Base-by-base conservation (phyloP, 2,888 invertebrate genomes). In the Agonopterix heracliana region DNA sequence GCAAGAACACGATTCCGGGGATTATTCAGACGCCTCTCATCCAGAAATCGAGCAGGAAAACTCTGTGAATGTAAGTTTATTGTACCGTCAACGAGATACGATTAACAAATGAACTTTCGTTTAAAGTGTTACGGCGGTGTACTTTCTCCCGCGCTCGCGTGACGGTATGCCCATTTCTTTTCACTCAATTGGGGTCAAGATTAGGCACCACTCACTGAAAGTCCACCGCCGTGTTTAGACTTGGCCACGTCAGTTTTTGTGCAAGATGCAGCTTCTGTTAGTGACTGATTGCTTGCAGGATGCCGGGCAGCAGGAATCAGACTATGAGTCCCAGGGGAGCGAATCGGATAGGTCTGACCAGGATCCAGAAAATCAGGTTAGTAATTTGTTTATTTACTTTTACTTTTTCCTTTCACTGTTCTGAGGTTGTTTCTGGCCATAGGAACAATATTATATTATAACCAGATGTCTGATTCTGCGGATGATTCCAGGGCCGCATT, bases 291-390 rank as follows among this genome's bases (percentile, higher is more conserved):
- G 72, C 69, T 86, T 87, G 56, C 86, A 89, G 89, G 88, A 88
- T 57, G 81, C 66, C 40, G 80, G 63, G 1, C 80, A 74, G 36
- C 79, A 67, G 1, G 87, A 85, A 55, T 88, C 88, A 0, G 89
- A 89, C 54, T 89, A 89, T 63, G 90, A 89, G 53, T 90, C 90
- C 1, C 81, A 78, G 43, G 86, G 81, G 9, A 90, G 90, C 54
- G 85, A 86, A 41, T 82, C 88, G 49, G 88, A 90, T 44, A 90
- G 80, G 65, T 90, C 90, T 54, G 92, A 93, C 60, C 83, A 92
- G 50, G 93, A 93, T 74, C 93, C 93, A 1, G 95, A 94, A 71
- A 93, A 91, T 45, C 93, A 94, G 90, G 93, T 91, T 74, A 76
- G 56, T 45, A 48, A 52, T 41, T 44, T 47, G 41, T 45, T 43